A percentile compares a stretch with the other conserved stretches of the same genome.
Conservation (phyloP, 2,797 vertebrate genomes). For the Danionella dracula region DNA sequence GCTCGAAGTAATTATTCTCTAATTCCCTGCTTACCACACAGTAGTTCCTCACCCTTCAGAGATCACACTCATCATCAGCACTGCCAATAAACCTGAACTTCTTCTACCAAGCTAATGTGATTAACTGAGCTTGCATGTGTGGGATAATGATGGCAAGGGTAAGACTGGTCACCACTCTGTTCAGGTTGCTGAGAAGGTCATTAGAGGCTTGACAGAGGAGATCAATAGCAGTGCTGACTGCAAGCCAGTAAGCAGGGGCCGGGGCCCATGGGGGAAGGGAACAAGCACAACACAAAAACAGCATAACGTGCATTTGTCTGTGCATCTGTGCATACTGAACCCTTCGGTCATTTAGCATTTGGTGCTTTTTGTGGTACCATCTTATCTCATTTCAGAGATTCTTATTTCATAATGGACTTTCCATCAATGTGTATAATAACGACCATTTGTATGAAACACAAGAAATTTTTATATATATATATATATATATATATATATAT, state of each 20-base stretch:
- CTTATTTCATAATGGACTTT: slow-evolving; percentile 22
- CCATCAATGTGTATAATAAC: slow-evolving; percentile 12
- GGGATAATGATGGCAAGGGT: background rate
- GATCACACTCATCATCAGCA: background rate
- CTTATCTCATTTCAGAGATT: slow-evolving; percentile 15
- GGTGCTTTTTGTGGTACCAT: background rate
- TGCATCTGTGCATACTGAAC: background rate
- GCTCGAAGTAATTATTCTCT: background rate
- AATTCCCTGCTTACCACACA: background rate
- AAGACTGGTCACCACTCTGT: slow-evolving; percentile 4
- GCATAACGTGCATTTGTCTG: background rate
- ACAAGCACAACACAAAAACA: slow-evolving; percentile 10
- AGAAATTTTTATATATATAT: no score
- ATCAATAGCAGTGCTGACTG: slow-evolving; percentile 37
- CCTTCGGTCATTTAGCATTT: slow-evolving; percentile 36
- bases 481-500: no score
- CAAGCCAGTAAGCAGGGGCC: slow-evolving; percentile 13
- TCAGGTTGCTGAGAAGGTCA: slow-evolving; percentile 30
- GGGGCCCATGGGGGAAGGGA: slow-evolving; percentile 2
- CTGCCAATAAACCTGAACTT: background rate
- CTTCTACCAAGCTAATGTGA: background rate
- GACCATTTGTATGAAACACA: no score
- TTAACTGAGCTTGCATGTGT: background rate
- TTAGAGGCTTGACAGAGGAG: slow-evolving; percentile 31
- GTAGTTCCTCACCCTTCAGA: background rate